Evolutionary conservation across 2,113 vertebrate species (phyloP), one percentile per base, ranked within the genome.

Genomic region (Pipa parva): DNA sequence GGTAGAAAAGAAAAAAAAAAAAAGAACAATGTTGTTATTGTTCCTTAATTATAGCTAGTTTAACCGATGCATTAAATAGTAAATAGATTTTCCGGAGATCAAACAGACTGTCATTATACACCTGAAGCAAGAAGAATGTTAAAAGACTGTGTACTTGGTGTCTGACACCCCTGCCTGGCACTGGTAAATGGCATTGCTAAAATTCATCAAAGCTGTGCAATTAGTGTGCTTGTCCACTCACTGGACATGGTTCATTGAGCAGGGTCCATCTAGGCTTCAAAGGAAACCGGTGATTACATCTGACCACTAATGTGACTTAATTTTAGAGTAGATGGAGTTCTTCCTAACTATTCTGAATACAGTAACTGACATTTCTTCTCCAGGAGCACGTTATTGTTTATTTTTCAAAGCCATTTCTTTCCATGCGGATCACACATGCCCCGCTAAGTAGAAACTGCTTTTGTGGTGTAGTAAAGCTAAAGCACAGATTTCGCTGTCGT

Each of bases 11-110:
- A n/a, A 13, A 24, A 42, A n/a, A 13, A 24, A 42, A 45, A 27
- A 63, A 28, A 22, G 20, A 48, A 65, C 63, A 65, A 65, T 65
- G 51, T 4, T 21, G 18, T 57, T 48, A 57, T 65, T 65, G 55
- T 65, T 57, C 8, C 18, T 18, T 46, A 31, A 65, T 56, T 65
- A 21, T 7, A 65, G 36, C 15, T 15, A 17, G 37, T 51, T 46
- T 48, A 46, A 24, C 49, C 25, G 5, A 54, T 21, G 31, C 62
- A 28, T 22, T 21, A 45, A 18, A 15, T 56, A 27, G 39, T 55
- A 45, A 64, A 64, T 42, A 17, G 36, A 24, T 18, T 55, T 29
- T 25, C 26, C 12, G 3, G 36, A 65, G 36, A 48, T 65, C 37
- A 65, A 57, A 28, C 45, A 46, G 42, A 7, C 18, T 22, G 12